Evolutionary conservation across 2,113 vertebrate species (phyloP).

Genomic region (Rhinogobius similis): DNA sequence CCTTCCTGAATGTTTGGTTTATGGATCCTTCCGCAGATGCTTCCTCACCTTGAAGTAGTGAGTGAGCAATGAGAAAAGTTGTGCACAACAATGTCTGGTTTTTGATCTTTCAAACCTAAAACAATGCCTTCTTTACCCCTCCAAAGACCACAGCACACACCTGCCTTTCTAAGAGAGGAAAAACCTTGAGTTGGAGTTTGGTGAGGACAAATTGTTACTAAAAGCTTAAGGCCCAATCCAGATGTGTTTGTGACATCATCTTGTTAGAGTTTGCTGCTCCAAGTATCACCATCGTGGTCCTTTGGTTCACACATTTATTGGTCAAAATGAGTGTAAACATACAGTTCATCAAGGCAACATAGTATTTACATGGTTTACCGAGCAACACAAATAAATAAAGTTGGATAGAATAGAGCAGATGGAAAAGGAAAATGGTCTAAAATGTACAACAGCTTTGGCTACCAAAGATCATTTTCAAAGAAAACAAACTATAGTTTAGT

Average conservation of each 20-base stretch:
- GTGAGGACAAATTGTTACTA: conserved; percentile 40
- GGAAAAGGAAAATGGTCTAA: conserved; percentile 73
- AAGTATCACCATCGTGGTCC: background rate
- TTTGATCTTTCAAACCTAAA: background rate
- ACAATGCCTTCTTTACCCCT: conserved; percentile 2
- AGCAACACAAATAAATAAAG: conserved; percentile 79
- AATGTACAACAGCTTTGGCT: conserved; percentile 82
- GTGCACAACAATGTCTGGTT: conserved; percentile 10
- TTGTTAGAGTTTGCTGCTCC: conserved; percentile 4
- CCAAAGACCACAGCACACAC: conserved; percentile 11
- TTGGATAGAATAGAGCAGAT: conserved; percentile 71
- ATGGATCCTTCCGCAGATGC: conserved; percentile 45
- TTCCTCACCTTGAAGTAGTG: conserved; percentile 57
- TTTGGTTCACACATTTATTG: conserved; percentile 76
- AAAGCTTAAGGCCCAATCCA: conserved; percentile 18
- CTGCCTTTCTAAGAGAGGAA: conserved; percentile 26
- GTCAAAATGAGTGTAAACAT: conserved; percentile 76
- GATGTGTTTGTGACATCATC: conserved; percentile 45
- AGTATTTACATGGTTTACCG: conserved; percentile 71
- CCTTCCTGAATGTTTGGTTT: conserved; percentile 30
- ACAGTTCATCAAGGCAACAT: conserved; percentile 73
- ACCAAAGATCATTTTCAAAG: conserved; percentile 64
- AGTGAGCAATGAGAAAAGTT: conserved; percentile 33
- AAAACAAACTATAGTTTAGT: conserved; percentile 75
- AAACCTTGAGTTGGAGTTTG: conserved; percentile 20